Conservation (phyloP, 2,888 invertebrate genomes). For the Ptilodon capucinus region DNA sequence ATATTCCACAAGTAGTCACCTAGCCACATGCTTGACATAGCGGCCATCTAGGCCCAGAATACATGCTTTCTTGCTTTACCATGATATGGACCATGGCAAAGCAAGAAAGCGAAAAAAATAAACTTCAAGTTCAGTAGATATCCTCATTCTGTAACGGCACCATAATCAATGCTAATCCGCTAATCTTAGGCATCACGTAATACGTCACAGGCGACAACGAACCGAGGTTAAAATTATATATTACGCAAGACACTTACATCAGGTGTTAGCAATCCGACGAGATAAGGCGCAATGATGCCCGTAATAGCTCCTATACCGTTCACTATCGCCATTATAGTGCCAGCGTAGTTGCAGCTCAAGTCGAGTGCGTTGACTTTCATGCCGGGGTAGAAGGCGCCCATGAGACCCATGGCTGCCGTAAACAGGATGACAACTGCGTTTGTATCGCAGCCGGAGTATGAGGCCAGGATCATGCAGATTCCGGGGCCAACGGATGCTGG, state of each 20-base stretch:
- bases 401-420: constrained; percentile 86
- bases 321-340: constrained; percentile 86
- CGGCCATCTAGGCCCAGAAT: no score
- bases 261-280: constrained; percentile 85
- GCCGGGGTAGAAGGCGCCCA: constrained; percentile 87
- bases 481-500: constrained; percentile 86
- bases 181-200: not conserved
- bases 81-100: no score
- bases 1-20: no score
- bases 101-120: no score
- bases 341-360: constrained; percentile 86
- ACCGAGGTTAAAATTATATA: constrained; percentile 6
- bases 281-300: constrained; percentile 86
- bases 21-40: no score
- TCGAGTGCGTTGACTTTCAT: constrained; percentile 87
- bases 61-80: no score
- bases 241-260: constrained; percentile 73
- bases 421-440: constrained; percentile 83
- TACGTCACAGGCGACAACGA: constrained; percentile 4
- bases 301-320: constrained; percentile 88
- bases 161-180: not conserved
- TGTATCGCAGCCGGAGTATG: constrained; percentile 86
- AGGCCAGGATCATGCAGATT: constrained; percentile 85
- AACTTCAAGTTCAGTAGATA: no score
- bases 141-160: not conserved